A percentile compares a stretch with the other conserved stretches of the same genome.
phyloP scores from a whole-genome alignment of 2,888 invertebrate genomes.

The Sabatieria punctata region DNA sequence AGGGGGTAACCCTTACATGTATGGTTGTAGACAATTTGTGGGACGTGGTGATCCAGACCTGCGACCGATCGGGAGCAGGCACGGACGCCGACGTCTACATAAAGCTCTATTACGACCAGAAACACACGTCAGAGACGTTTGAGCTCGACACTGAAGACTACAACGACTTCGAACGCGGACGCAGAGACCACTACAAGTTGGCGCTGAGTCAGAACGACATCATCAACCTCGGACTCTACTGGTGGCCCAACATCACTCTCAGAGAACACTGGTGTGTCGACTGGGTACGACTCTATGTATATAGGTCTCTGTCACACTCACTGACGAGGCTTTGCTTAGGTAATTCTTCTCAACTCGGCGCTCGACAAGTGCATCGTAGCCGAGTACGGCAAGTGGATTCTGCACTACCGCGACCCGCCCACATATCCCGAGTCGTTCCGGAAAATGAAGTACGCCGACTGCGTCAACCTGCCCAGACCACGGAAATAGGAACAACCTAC shows the following conservation, averaged over 20 bases:
- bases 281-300: conserved; percentile 13
- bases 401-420: conserved; percentile 12
- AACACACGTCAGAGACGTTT: conserved; percentile 17
- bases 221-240: conserved; percentile 19
- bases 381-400: conserved; percentile 11
- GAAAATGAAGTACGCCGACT: conserved; percentile 7
- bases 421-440: conserved; percentile 9
- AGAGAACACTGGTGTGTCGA: conserved; percentile 19
- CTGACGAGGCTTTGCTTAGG: conserved; percentile 2
- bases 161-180: conserved; percentile 20
- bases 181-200: conserved; percentile 19
- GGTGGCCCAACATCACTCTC: conserved; percentile 20
- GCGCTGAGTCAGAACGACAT: conserved; percentile 18
- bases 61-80: conserved; percentile 17
- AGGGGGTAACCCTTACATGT: too few species aligned
- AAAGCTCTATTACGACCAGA: conserved; percentile 18
- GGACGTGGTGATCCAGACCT: conserved; percentile 22
- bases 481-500: too few species aligned
- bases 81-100: conserved; percentile 20
- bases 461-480: conserved; percentile 3
- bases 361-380: conserved; percentile 8
- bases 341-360: conserved; percentile 6
- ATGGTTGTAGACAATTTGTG: conserved; percentile 10
- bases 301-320: neutral
- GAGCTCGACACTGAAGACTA: conserved; percentile 15